Conservation (phyloP, 2,888 invertebrate species). For the Camptogramma bilineatum region DNA sequence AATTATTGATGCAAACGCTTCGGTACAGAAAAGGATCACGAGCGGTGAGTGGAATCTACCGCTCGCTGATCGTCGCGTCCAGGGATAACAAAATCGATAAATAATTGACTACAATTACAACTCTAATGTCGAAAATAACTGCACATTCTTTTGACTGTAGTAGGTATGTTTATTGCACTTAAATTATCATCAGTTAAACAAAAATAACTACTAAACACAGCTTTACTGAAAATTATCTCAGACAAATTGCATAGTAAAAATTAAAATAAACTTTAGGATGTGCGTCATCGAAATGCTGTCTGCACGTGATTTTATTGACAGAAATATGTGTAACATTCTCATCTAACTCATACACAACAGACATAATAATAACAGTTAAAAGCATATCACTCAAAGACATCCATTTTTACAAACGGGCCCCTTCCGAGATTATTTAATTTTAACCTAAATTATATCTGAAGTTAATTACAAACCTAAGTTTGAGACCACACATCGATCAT, state of each 20-base stretch:
- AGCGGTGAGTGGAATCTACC: not conserved
- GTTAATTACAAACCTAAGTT: slow-evolving; percentile 7
- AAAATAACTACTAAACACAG: not conserved
- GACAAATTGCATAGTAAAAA: not conserved
- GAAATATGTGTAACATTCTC: not conserved
- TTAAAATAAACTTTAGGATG: slow-evolving; percentile 3
- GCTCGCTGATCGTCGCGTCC: not conserved
- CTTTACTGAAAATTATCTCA: not conserved
- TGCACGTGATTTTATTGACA: not conserved
- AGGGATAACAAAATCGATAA: slow-evolving; percentile 17
- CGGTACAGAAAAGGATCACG: not conserved
- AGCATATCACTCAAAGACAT: not conserved
- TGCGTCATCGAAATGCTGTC: slow-evolving; percentile 10
- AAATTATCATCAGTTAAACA: slow-evolving; percentile 36
- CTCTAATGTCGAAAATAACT: slow-evolving; percentile 28
- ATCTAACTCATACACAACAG: not conserved
- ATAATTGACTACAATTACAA: slow-evolving; percentile 36
- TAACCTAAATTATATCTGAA: not conserved
- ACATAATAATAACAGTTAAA: not conserved
- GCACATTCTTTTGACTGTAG: slow-evolving; percentile 17
- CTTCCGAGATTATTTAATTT: not conserved
- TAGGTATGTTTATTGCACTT: slow-evolving; percentile 40
- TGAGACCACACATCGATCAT: slow-evolving; percentile 1
- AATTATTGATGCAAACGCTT: not conserved
- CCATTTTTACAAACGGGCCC: slow-evolving; percentile 4